Evolutionary conservation across 92 coral and sea anemone species (phyloP).

Genomic region (Muricea muricata): DNA sequence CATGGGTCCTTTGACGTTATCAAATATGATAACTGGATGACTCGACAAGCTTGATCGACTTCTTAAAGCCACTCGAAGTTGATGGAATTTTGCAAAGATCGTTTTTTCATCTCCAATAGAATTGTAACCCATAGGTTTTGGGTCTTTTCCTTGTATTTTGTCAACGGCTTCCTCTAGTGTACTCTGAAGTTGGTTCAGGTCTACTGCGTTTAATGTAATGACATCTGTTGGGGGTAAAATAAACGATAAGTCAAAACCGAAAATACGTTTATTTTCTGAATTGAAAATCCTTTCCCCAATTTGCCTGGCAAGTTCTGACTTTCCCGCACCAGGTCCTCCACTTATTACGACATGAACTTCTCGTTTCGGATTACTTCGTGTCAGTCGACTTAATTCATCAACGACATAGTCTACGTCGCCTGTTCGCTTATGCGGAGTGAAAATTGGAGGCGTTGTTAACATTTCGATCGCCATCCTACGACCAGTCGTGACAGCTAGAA

Average conservation of each 20-base stretch:
- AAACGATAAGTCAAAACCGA: background rate
- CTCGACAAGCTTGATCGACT: conserved; percentile 55
- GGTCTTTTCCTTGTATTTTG: conserved; percentile 34
- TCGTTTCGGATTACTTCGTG: conserved; percentile 48
- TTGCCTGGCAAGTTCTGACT: conserved; percentile 89
- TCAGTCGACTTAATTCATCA: conserved; percentile 43
- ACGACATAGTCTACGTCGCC: background rate
- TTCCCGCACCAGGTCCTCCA: conserved; percentile 91
- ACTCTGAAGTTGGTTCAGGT: conserved; percentile 52
- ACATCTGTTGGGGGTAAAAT: conserved; percentile 68
- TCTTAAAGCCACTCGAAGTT: conserved; percentile 67
- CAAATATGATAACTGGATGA: conserved; percentile 79
- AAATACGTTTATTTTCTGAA: background rate
- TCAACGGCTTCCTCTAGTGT: conserved; percentile 68
- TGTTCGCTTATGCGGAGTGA: too few relatives aligned
- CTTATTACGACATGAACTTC: conserved; percentile 77
- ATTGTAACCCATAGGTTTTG: background rate
- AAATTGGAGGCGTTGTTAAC: too few relatives aligned
- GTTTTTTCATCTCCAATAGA: conserved; percentile 33
- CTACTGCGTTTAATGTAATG: conserved; percentile 69
- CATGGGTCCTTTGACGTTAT: conserved; percentile 69
- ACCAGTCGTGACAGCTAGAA: too few relatives aligned
- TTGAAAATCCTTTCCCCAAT: conserved; percentile 67
- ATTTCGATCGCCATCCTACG: too few relatives aligned
- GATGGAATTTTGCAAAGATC: conserved; percentile 35